Percentiles rank a stretch among this genome's conserved stretches.
phyloP scores from a whole-genome alignment of 1,140 invertebrate species.

The Eciton burchellii region DNA sequence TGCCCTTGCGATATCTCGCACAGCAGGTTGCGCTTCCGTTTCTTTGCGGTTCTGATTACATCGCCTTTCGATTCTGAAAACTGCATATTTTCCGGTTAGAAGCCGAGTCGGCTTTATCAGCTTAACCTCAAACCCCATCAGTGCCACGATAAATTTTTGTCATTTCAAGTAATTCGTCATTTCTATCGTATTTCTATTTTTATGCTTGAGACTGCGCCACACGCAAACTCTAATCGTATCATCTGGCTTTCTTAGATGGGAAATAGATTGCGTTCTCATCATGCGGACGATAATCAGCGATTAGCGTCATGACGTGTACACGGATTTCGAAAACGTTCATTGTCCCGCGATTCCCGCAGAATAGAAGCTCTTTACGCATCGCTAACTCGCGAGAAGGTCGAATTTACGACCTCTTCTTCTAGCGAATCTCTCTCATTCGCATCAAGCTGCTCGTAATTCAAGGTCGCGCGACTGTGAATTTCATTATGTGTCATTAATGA shows the following conservation, averaged over 20 bases:
- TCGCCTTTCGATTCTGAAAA: constrained; percentile 36
- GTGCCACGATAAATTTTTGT: background rate
- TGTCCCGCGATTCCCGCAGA: constrained; percentile 44
- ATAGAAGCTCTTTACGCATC: constrained; percentile 36
- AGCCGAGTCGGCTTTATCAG: background rate
- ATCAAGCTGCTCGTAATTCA: constrained; percentile 28
- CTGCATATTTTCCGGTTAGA: background rate
- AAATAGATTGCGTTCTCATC: background rate
- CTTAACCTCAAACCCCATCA: background rate
- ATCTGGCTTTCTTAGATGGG: constrained; percentile 4
- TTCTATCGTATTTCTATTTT: background rate
- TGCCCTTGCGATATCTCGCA: constrained; percentile 80
- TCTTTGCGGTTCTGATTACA: constrained; percentile 63
- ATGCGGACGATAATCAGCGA: constrained; percentile 23
- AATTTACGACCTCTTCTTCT: background rate
- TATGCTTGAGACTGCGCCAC: background rate
- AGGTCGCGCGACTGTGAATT: constrained; percentile 19
- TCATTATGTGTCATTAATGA: background rate
- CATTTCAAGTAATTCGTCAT: background rate
- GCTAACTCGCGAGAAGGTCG: constrained; percentile 55
- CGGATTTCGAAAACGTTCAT: constrained; percentile 59
- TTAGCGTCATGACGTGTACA: background rate
- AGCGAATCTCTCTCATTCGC: constrained; percentile 4
- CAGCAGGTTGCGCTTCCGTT: constrained; percentile 80
- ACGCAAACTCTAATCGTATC: background rate